A percentile compares a stretch with the other conserved stretches of the same genome.
Evolutionary conservation across 2,888 invertebrate species (phyloP).

Genomic region (Dasypolia templi): DNA sequence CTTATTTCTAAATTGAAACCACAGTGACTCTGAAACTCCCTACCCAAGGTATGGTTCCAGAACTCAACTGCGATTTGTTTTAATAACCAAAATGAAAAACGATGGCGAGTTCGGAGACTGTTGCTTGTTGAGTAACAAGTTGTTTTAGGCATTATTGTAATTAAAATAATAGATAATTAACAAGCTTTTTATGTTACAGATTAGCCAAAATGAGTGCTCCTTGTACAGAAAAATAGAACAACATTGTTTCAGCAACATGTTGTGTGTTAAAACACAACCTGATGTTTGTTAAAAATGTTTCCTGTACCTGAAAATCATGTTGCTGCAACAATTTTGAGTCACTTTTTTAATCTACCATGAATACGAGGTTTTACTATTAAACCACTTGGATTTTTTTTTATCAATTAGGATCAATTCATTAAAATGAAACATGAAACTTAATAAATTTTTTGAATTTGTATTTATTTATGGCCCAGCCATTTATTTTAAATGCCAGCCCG

Average conservation of each 20-base stretch:
- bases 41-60: neutral
- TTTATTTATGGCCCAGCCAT: slow-evolving; percentile 53
- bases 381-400: neutral
- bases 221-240: neutral
- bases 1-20: neutral
- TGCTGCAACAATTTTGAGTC: neutral
- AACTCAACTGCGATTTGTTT: neutral
- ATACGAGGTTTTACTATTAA: neutral
- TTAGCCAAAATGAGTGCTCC: neutral
- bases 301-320: neutral
- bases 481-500: slow-evolving; percentile 50
- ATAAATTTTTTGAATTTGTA: neutral
- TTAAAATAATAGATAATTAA: neutral
- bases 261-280: neutral
- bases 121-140: neutral
- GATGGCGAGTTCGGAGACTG: neutral
- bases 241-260: neutral
- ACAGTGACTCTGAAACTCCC: neutral
- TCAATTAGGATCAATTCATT: neutral
- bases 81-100: neutral
- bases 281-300: neutral
- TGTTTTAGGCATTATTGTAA: neutral
- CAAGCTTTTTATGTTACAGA: neutral
- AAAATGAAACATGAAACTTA: slow-evolving; percentile 9
- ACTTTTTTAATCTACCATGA: no score